Base-by-base conservation (phyloP, 2,113 vertebrate genomes). In the Siphamia tubifer region DNA sequence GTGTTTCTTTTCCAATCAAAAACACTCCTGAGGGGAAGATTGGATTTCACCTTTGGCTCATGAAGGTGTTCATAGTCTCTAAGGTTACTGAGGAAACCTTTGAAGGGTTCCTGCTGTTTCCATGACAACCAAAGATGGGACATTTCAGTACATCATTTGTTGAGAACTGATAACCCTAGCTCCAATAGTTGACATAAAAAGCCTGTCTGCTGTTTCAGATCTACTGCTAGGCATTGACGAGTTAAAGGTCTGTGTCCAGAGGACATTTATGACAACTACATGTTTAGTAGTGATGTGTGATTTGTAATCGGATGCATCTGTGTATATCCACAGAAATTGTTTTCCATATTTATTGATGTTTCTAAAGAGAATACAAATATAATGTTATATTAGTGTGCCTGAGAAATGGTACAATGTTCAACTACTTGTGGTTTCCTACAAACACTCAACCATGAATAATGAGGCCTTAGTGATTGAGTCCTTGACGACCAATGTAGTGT, bases 71-170 rank as follows among this genome's bases (percentile, higher is more conserved):
- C 10, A 2, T 42, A 31, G 28, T 76, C 30, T 68, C 75, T 74
- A 31, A 24, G 3, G 83, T 87, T 81, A 49, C 68, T 9, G 61
- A 51, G 49, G 78, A 83, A 86, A 87, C 74, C 7, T 47, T 57
- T 20, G 40, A 28, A 32, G 61, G 40, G 58, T 70, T 83, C 69
- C n/a, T 44, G 31, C 52, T 45, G 88, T 91, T 90, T 66, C 84
- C 83, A 60, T 89, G 88, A 66, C 87, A 74, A 90, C 88, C 17
- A 53, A 15, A 64, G 55, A 68, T 38, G 25, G 54, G 56, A 40
- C 47, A 81, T 85, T 88, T 81, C 44, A 68, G 68, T 62, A 52
- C 35, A 32, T 43, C 10, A 4, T 13, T 25, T 61, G n/a, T 44
- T 49, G 49, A 62, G 36, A 60, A 13, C 2, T 0, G 15, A 57